A percentile compares a stretch with the other conserved stretches of the same genome.
These are phyloP conservation scores for Ommatoiulus sabulosus DNA, from an alignment of 2,888 invertebrate genomes.

Conservation along the genomic window DNA sequence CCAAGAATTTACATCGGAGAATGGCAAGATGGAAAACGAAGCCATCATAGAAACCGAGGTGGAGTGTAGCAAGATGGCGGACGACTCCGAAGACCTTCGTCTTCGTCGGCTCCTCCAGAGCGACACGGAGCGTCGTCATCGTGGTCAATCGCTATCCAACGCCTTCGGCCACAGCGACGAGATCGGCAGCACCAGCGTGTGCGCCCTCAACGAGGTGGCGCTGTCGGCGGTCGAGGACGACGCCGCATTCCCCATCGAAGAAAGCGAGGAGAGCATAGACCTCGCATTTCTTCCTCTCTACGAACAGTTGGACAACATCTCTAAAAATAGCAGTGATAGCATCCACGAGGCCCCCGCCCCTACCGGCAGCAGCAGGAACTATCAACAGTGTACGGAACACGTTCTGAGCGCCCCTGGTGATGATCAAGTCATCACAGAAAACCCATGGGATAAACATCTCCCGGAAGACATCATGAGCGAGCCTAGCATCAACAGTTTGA, in stretches of 20 bases:
- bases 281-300: background rate
- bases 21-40: background rate
- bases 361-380: too few species aligned
- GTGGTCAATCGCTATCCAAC: background rate
- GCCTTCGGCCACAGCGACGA: background rate
- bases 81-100: background rate
- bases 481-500: background rate
- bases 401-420: background rate
- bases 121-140: background rate
- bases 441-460: background rate
- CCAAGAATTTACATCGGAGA: background rate
- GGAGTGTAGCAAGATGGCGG: background rate
- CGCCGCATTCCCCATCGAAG: background rate
- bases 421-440: background rate
- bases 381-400: too few species aligned
- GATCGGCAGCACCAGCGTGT: conserved; percentile 41
- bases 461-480: background rate
- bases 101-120: background rate
- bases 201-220: conserved; percentile 41
- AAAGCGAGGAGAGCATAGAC: background rate
- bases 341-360: background rate
- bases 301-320: background rate
- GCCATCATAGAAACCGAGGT: background rate
- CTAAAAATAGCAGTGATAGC: background rate
- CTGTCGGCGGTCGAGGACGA: conserved; percentile 1